Base-by-base conservation (phyloP, 2,113 vertebrate species). In the Festucalex cinctus region DNA sequence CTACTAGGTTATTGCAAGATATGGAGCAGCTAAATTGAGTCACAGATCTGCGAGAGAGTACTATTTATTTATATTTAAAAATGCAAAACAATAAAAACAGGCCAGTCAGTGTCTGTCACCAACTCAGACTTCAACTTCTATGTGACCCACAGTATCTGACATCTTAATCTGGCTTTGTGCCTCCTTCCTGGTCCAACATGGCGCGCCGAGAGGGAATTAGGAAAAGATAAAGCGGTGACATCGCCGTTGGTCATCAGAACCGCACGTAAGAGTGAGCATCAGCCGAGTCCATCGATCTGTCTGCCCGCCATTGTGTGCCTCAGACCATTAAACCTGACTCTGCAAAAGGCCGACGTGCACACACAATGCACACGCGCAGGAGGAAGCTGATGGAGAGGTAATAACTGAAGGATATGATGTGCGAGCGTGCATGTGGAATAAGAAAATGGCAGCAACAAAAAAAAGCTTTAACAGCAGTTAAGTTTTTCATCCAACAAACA, bases 291-390 rank as follows among this genome's bases (percentile, higher is more conserved):
- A 73, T 77, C 56, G 75, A 36, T 76, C 66, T 65, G 66, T 70
- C 69, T 75, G 76, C 59, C 19, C 37, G 62, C 62, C 62, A 20
- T 62, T 60, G 53, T 67, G 66, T 22, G 70, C 7, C 17, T 71
- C 53, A 58, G 59, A 75, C 80, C 71, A 77, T 84, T 74, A 73
- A 49, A 57, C 61, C 65, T 3, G 49, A 70, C 74, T 74, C 78
- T 64, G 71, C 57, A 63, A 60, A 12, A 72, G 48, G 60, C 14
- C 37, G 12, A 43, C n/a, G 7, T 22, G 9, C 59, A 22, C 19
- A 35, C 35, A 41, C 37, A 32, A 43, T 13, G 7, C 39, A 16
- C 59, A 22, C 19, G 35, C 35, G 41, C 37, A 48, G 20, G n/a
- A 22, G 20, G 20, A 10, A 69, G 63, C 22, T 39, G 73, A 44